phyloP scores from a whole-genome alignment of 2,888 invertebrate genomes.

The Hecatera dysodea region DNA sequence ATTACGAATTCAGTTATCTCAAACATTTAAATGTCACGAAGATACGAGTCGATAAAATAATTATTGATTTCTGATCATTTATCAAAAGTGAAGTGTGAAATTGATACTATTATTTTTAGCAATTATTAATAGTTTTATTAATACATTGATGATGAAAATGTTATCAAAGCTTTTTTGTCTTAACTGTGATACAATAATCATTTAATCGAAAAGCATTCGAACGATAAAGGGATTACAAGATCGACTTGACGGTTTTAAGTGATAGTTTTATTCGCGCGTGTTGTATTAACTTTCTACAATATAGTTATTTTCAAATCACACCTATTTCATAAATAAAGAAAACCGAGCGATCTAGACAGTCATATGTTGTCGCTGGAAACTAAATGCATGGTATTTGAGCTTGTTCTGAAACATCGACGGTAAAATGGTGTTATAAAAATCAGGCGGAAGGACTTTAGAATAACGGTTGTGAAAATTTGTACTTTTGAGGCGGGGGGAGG shows the following conservation, averaged over 20 bases:
- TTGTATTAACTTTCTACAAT: neutral
- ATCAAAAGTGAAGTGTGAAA: slow-evolving; percentile 27
- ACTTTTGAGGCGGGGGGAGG: too few relatives aligned
- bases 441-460: too few relatives aligned
- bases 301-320: neutral
- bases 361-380: slow-evolving; percentile 12
- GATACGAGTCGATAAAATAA: slow-evolving; percentile 8
- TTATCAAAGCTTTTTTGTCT: slow-evolving; percentile 54
- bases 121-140: neutral
- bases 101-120: slow-evolving; percentile 14
- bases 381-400: neutral
- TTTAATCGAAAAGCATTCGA: neutral
- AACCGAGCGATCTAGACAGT: neutral
- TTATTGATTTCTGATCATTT: slow-evolving; percentile 36
- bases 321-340: neutral
- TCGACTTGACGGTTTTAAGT: neutral
- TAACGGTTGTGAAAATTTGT: too few relatives aligned
- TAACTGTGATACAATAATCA: slow-evolving; percentile 17
- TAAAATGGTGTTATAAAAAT: too few relatives aligned
- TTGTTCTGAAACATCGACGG: neutral
- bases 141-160: neutral
- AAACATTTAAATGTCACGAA: slow-evolving; percentile 28
- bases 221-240: neutral
- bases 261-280: neutral
- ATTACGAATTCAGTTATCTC: slow-evolving; percentile 11